Evolutionary conservation across 2,888 invertebrate species (phyloP), one percentile per base, ranked within the genome.

Genomic region (Protodeltote pygarga): DNA sequence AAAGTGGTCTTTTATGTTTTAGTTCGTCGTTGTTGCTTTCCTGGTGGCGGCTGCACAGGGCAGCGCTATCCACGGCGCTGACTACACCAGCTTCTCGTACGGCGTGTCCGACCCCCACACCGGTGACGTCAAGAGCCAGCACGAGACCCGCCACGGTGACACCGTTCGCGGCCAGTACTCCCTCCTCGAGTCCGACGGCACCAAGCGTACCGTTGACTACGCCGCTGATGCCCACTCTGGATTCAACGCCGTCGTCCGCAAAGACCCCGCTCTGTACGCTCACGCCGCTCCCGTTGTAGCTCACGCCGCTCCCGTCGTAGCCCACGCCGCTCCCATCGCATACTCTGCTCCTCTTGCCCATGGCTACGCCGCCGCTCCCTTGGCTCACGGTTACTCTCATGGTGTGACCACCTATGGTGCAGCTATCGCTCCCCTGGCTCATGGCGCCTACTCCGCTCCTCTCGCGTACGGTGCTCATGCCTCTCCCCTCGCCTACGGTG

Each of bases 41-140:
- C 75, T 90, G 75, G 90, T 89, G 63, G 91, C 85, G 52, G 89
- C 85, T 65, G 91, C 81, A 38, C 85, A 85, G 17, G 87, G 81
- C 72, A 89, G 88, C 71, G 89, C 81, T 10, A 67, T 85, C 70
- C 84, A 86, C n/a, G 87, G 87, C 13, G 83, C 67, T 17, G 83
- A 84, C 76, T 86, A 86, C 80, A 81, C 72, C 72, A 90, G 89
- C 80, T 91, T 89, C 83, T 86, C 90, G 5, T 91, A 91, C 65
- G 89, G 89, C 24, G 91, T 91, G 44, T 79, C 87, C 14, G 91
- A 91, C 79, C 91, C 91, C 19, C 85, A 90, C 81, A 91, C 91
- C 75, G 91, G 91, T 15, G 91, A 91, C 65, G 87, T 89, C 58
- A 91, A 91, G 83, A 86, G 85, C 82, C 94, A 94, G 83, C 93